These are phyloP conservation scores for Cirrhinus molitorella DNA, from an alignment of 2,797 vertebrate genomes.

Conservation along the genomic window DNA sequence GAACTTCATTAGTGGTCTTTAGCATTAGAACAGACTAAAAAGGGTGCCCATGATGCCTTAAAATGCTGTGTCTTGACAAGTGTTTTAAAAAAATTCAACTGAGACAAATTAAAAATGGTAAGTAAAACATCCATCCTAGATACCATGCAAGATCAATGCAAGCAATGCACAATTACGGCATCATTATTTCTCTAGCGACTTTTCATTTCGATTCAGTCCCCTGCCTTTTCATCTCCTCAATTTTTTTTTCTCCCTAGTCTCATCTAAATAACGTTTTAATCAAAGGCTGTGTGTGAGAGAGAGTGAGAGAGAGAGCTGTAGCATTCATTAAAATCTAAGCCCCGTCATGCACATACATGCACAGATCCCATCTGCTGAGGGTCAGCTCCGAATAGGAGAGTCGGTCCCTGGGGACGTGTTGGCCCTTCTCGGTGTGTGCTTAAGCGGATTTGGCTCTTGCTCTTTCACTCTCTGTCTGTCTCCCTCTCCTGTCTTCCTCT, in stretches of 20 bases:
- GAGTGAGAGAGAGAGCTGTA: constrained; percentile 60
- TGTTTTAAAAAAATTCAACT: background rate
- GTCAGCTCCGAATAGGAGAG: constrained; percentile 73
- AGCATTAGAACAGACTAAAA: too few relatives aligned
- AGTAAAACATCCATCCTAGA: background rate
- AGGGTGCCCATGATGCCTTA: background rate
- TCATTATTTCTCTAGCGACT: constrained; percentile 11
- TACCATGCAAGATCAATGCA: background rate
- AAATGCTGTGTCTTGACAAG: background rate
- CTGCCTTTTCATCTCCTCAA: constrained; percentile 20
- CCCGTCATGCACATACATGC: constrained; percentile 58
- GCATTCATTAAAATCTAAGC: constrained; percentile 81
- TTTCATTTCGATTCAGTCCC: background rate
- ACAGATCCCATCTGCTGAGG: constrained; percentile 78
- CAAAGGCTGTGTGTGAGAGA: constrained; percentile 39
- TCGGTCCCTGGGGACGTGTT: constrained; percentile 67
- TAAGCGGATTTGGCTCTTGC: constrained; percentile 71
- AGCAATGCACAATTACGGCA: background rate
- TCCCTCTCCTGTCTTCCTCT: constrained; percentile 29
- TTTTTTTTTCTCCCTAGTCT: constrained; percentile 13
- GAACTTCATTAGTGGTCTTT: background rate
- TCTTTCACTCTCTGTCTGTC: constrained; percentile 65
- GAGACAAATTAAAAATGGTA: background rate
- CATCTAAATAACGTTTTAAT: constrained; percentile 56
- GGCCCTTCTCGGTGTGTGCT: constrained; percentile 72